A percentile compares a stretch with the other conserved stretches of the same genome.
These are phyloP conservation scores for Crematogaster levior DNA, from an alignment of 2,888 invertebrate species.

Conservation along the genomic window DNA sequence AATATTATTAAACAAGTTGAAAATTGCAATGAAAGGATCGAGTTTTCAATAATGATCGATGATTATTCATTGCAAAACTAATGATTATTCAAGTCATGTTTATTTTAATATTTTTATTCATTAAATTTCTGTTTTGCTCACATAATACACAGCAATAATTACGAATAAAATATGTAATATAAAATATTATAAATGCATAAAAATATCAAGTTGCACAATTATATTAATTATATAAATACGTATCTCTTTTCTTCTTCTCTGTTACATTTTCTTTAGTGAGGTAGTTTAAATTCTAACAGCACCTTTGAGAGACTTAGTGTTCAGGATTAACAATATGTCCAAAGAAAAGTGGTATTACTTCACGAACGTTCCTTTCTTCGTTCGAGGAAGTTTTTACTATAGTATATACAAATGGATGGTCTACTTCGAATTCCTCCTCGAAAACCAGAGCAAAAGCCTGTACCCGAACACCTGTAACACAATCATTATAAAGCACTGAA, in stretches of 20 bases:
- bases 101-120: not conserved
- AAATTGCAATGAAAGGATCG: not conserved
- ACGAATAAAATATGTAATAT: not conserved
- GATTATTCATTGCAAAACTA: not conserved
- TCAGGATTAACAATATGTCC: not conserved
- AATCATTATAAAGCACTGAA: not conserved
- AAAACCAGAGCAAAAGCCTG: not conserved
- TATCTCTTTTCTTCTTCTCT: not conserved
- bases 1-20: not conserved
- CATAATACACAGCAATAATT: not conserved
- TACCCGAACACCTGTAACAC: not conserved
- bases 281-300: not conserved
- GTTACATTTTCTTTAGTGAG: not conserved
- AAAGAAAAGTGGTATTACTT: not conserved
- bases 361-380: not conserved
- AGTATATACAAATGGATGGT: conserved; percentile 22
- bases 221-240: not conserved
- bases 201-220: not conserved
- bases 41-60: not conserved
- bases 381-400: not conserved
- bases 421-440: not conserved
- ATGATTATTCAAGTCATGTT: not conserved
- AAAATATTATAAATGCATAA: not conserved
- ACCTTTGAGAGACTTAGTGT: not conserved
- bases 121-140: not conserved